Evolutionary conservation across 2,888 invertebrate genomes (phyloP).

Genomic region (Eilema depressum): DNA sequence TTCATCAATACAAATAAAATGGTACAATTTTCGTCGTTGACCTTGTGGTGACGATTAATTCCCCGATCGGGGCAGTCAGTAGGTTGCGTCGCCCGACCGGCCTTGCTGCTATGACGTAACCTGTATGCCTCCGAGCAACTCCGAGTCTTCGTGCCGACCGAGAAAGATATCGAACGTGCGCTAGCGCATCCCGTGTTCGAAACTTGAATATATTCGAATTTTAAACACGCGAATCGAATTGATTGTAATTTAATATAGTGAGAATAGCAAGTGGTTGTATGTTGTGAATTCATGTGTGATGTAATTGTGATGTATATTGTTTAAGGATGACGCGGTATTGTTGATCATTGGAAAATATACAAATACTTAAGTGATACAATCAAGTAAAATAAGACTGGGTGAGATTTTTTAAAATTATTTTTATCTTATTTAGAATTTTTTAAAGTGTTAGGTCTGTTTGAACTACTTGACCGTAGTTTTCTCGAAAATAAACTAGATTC

Average conservation of each 20-base stretch:
- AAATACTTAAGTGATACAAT: constrained; percentile 14
- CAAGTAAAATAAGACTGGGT: constrained; percentile 11
- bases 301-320: constrained; percentile 20
- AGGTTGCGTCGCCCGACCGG: constrained; percentile 64
- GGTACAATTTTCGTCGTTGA: constrained; percentile 57
- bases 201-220: constrained; percentile 47
- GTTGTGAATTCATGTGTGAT: constrained; percentile 16
- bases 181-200: constrained; percentile 62
- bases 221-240: constrained; percentile 48
- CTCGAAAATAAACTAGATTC: not conserved
- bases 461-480: not conserved
- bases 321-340: constrained; percentile 25
- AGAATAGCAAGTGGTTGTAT: constrained; percentile 29
- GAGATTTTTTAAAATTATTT: constrained; percentile 12
- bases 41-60: constrained; percentile 70
- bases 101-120: constrained; percentile 78
- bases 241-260: constrained; percentile 34
- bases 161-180: constrained; percentile 68
- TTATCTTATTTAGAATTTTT: not conserved
- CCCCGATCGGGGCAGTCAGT: constrained; percentile 70
- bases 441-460: not conserved
- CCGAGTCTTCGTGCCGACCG: constrained; percentile 67
- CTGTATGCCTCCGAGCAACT: constrained; percentile 66
- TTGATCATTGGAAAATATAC: constrained; percentile 23
- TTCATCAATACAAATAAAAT: constrained; percentile 51